Evolutionary conservation across 2,113 vertebrate genomes (phyloP).

Genomic region (Lampris incognitus): DNA sequence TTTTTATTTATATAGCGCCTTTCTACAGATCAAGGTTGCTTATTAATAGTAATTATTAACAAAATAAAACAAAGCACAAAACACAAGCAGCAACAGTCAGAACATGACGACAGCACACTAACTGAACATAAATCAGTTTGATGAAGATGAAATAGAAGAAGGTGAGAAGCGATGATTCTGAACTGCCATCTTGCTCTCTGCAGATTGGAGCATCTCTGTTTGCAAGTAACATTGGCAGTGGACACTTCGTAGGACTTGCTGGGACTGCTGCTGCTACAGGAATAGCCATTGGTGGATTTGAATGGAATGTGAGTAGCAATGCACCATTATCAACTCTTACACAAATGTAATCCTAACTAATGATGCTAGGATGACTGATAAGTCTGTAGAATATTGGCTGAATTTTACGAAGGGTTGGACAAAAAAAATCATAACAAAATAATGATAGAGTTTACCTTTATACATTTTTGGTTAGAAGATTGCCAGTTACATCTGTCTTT

Average conservation of each 20-base stretch:
- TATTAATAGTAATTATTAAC: no score
- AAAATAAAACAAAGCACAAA: no score
- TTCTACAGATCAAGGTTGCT: no score
- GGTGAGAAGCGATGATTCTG: no score
- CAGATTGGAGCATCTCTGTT: constrained; percentile 97
- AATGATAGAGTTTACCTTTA: not conserved
- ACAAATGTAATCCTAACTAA: constrained; percentile 27
- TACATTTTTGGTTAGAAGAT: not conserved
- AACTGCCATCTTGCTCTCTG: not conserved
- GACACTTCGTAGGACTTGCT: constrained; percentile 94
- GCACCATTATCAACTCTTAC: not conserved
- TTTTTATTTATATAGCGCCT: no score
- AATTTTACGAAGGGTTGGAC: not conserved
- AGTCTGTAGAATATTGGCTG: not conserved
- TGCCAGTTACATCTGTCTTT: constrained; percentile 11
- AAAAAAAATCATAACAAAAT: not conserved
- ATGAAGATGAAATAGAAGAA: no score
- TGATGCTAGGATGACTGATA: constrained; percentile 7
- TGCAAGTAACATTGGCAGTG: constrained; percentile 96
- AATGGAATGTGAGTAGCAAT: constrained; percentile 91
- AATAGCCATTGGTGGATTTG: constrained; percentile 90
- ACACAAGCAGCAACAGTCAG: no score
- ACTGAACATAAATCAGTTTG: no score
- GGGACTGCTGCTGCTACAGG: constrained; percentile 89
- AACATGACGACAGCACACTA: no score